A percentile compares a stretch with the other conserved stretches of the same genome.
These are phyloP conservation scores for Manis pentadactyla DNA, from an alignment of 2,797 vertebrate genomes.

Conservation along the genomic window DNA sequence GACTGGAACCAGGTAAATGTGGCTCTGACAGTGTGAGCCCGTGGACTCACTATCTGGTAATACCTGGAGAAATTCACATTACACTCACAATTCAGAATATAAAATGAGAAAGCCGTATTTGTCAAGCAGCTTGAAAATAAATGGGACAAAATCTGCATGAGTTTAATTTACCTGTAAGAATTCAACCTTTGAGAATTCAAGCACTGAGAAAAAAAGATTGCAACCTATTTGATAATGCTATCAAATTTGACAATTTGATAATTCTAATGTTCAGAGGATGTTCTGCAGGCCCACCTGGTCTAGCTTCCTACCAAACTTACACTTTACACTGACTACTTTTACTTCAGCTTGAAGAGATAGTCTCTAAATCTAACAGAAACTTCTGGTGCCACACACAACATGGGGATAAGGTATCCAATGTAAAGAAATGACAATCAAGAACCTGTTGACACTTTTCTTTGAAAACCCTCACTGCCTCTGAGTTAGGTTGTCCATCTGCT, in stretches of 20 bases:
- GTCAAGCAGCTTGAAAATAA: slow-evolving; percentile 5
- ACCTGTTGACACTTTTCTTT: neutral
- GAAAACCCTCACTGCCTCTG: neutral
- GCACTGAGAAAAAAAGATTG: neutral
- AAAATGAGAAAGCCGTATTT: neutral
- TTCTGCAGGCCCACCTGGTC: neutral
- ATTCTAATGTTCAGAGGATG: neutral
- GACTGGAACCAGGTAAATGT: neutral
- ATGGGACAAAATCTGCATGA: neutral
- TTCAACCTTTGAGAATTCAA: neutral
- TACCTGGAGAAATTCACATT: neutral
- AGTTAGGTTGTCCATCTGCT: neutral
- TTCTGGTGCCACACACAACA: neutral
- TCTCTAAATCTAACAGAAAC: neutral
- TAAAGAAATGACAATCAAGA: neutral
- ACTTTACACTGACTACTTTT: neutral
- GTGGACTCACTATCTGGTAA: neutral
- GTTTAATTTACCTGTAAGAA: neutral
- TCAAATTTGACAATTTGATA: neutral
- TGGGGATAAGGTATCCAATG: neutral
- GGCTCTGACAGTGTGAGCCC: neutral
- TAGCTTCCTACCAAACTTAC: neutral
- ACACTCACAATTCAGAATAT: neutral
- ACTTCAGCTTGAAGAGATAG: neutral
- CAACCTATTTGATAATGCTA: neutral